These are phyloP conservation scores for Potamilus streckersoni DNA, from an alignment of 1,140 invertebrate genomes.

Conservation along the genomic window DNA sequence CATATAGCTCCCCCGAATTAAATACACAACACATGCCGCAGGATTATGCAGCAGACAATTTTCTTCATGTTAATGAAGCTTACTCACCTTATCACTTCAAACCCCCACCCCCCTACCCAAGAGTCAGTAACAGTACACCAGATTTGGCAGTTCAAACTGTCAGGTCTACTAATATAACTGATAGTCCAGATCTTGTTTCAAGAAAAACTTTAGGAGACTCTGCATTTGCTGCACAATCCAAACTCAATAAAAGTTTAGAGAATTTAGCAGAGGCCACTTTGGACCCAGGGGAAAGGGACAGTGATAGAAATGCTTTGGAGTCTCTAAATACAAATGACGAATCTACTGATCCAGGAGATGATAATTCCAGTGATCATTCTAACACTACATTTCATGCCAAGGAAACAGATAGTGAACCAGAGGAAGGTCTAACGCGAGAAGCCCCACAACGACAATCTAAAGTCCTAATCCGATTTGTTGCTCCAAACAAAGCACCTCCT, in stretches of 20 bases:
- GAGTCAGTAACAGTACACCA: slow-evolving; percentile 82
- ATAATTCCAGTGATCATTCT: slow-evolving; percentile 59
- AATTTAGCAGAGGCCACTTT: slow-evolving; percentile 42
- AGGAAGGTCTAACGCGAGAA: slow-evolving; percentile 25
- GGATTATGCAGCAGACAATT: slow-evolving; percentile 66
- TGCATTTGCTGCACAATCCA: slow-evolving; percentile 37
- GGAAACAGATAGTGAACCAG: slow-evolving; percentile 47
- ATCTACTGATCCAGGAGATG: slow-evolving; percentile 40
- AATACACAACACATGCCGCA: slow-evolving; percentile 55
- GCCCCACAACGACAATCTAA: slow-evolving; percentile 41
- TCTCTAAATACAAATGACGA: slow-evolving; percentile 3
- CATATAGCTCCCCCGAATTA: slow-evolving; percentile 70
- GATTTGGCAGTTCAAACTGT: slow-evolving; percentile 75
- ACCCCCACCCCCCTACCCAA: slow-evolving; percentile 82
- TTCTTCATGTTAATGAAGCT: slow-evolving; percentile 62
- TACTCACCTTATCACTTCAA: slow-evolving; percentile 78
- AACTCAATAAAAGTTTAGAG: slow-evolving; percentile 52
- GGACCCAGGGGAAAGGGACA: slow-evolving; percentile 11
- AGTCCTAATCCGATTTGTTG: slow-evolving; percentile 56
- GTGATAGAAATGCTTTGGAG: too few species aligned
- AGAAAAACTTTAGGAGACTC: slow-evolving; percentile 47
- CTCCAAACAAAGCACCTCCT: slow-evolving; percentile 57
- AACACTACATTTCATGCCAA: slow-evolving; percentile 58
- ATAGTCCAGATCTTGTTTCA: slow-evolving; percentile 81
- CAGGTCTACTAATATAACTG: slow-evolving; percentile 22